Conservation (phyloP, 2,113 vertebrate genomes). For the Scalopus aquaticus region DNA sequence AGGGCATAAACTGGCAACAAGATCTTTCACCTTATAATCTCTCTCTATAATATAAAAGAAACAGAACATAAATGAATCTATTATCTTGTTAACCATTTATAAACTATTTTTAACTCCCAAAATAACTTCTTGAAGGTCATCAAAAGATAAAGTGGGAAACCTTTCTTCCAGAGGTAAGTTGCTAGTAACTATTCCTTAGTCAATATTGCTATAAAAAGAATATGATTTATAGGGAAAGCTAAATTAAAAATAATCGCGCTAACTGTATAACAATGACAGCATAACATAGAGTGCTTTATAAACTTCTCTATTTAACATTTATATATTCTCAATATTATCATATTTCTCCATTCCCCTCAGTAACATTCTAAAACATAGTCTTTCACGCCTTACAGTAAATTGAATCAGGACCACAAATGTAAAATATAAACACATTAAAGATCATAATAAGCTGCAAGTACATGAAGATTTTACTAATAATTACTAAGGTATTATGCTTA, state of each 20-base stretch:
- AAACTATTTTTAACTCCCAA: background rate
- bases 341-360: background rate
- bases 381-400: background rate
- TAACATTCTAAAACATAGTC: background rate
- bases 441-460: background rate
- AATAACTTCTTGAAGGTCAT: background rate
- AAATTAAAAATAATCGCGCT: background rate
- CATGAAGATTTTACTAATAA: background rate
- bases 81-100: background rate
- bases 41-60: background rate
- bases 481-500: background rate
- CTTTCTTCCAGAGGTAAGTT: background rate
- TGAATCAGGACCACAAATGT: background rate
- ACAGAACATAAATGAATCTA: background rate
- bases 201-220: slow-evolving; percentile 10
- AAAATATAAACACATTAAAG: background rate
- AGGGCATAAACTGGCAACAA: background rate
- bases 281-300: background rate
- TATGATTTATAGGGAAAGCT: background rate
- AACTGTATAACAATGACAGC: background rate
- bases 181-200: background rate
- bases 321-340: background rate
- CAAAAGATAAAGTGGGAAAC: background rate
- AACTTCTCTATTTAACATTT: background rate
- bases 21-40: background rate